phyloP scores from a whole-genome alignment of 2,888 invertebrate genomes.

The Tipula helvola region DNA sequence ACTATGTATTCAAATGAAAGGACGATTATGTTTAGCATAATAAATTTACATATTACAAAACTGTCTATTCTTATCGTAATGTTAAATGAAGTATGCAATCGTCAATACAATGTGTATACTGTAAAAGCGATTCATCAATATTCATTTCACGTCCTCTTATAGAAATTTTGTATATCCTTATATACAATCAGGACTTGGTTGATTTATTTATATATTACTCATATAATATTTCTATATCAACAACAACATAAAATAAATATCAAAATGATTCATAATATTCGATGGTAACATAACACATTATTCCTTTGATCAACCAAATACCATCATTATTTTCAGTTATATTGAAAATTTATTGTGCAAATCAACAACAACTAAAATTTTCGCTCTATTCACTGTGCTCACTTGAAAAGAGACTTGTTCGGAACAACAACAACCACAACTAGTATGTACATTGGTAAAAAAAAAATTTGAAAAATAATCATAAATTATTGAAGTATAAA shows the following conservation, averaged over 20 bases:
- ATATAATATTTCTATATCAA: not conserved
- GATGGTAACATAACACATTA: not conserved
- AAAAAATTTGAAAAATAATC: not conserved
- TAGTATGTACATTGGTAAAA: too few relatives aligned
- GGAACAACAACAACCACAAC: not conserved
- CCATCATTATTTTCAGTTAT: not conserved
- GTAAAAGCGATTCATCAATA: not conserved
- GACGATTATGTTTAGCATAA: not conserved
- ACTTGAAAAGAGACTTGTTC: not conserved
- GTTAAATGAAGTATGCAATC: not conserved
- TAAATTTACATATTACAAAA: not conserved
- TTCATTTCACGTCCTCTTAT: not conserved
- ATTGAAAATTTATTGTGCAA: not conserved
- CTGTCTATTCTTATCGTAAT: not conserved
- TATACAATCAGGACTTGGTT: not conserved
- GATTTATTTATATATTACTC: not conserved
- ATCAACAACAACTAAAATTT: not conserved
- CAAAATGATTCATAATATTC: not conserved
- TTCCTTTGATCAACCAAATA: not conserved
- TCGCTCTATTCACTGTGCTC: not conserved
- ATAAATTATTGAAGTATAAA: not conserved
- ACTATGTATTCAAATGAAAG: not conserved
- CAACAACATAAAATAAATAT: not conserved
- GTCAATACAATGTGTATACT: not conserved
- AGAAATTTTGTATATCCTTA: not conserved